Base-by-base conservation (phyloP, 2,113 vertebrate species). In the Anolis carolinensis region DNA sequence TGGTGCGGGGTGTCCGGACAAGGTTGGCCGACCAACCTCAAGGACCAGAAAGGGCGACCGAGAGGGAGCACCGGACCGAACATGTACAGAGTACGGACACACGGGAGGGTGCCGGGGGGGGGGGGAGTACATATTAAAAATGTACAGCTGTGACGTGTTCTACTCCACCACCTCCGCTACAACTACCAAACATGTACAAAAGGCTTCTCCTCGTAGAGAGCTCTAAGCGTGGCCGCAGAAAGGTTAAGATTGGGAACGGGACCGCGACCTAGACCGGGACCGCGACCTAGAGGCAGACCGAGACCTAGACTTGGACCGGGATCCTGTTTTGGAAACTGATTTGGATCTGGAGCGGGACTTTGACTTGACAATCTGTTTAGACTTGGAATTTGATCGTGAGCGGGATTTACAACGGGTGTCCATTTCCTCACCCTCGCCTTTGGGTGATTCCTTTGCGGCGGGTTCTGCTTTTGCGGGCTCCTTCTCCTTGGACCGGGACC, bases 201-300 rank as follows among this genome's bases (percentile, higher is more conserved):
- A 96, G 91, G 95, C 92, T 94, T 63, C 68, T 91, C 78, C n/a
- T n/a, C n/a, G n/a, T n/a, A 79, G n/a, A 78, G 89, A 79, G 79
- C 91, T 93, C 92, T 93, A 84, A 82, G 90, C 4, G 89, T 65
- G 91, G 72, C 0, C 18, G 90, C 72, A 91, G 95, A 93, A 90
- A 89, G 86, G 87, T 95, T 96, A 97, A 92, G 98, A 98, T 79
- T 97, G 94, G 63, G 98, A 99, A 63, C 93, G 96, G 87, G 97
- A 97, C 92, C 97, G 92, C 4, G 96, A 95, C 81, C 87, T 94
- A 1, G 97, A 97, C 65, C 63, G 91, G 70, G 97, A 97, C 14
- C 4, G 94, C 0, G 96, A 97, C 80, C 94, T 94, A 88, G 96
- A 97, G 39, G 93, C 94, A 82, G 97, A 97, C 82, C 96, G 94